phyloP scores from a whole-genome alignment of 1,140 invertebrate species.

The Drosophila eugracilis region DNA sequence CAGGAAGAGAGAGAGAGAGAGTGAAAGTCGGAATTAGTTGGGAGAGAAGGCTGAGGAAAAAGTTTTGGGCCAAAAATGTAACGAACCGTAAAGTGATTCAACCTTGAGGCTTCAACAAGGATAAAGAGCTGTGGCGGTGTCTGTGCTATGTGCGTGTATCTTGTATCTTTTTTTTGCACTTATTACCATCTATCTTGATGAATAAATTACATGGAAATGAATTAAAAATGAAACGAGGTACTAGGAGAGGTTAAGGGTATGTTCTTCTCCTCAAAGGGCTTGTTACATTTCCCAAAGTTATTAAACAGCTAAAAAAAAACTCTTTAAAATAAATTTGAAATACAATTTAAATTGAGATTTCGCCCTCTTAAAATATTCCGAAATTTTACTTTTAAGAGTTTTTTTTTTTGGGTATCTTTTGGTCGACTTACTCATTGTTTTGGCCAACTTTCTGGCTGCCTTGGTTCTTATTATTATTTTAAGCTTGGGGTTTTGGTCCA shows the following conservation, averaged over 20 bases:
- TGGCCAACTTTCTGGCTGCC: not conserved
- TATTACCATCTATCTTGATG: conserved; percentile 52
- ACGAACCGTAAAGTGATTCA: conserved; percentile 81
- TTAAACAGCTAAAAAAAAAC: too few relatives aligned
- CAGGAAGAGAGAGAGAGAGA: too few relatives aligned
- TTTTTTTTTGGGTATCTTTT: conserved; percentile 18
- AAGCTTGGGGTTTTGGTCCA: conserved; percentile 13
- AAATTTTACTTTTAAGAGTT: too few relatives aligned
- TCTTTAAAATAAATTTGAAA: too few relatives aligned
- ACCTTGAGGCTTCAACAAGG: conserved; percentile 67
- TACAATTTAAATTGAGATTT: too few relatives aligned
- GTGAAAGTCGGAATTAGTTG: conserved; percentile 57
- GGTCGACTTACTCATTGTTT: not conserved
- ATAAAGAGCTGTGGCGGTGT: conserved; percentile 12
- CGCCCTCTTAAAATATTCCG: too few relatives aligned
- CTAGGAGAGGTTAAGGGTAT: too few relatives aligned
- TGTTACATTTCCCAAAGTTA: too few relatives aligned
- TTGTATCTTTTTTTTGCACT: not conserved
- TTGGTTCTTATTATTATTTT: conserved; percentile 29
- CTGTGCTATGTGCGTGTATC: conserved; percentile 4
- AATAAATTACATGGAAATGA: conserved; percentile 73
- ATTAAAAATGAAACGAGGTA: conserved; percentile 72
- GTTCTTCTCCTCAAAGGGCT: too few relatives aligned
- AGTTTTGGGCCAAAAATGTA: conserved; percentile 66
- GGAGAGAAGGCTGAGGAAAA: conserved; percentile 23